A percentile compares a stretch with the other conserved stretches of the same genome.
Evolutionary conservation across 2,797 vertebrate genomes (phyloP).

Genomic region (Dendrocincla tyrannina): DNA sequence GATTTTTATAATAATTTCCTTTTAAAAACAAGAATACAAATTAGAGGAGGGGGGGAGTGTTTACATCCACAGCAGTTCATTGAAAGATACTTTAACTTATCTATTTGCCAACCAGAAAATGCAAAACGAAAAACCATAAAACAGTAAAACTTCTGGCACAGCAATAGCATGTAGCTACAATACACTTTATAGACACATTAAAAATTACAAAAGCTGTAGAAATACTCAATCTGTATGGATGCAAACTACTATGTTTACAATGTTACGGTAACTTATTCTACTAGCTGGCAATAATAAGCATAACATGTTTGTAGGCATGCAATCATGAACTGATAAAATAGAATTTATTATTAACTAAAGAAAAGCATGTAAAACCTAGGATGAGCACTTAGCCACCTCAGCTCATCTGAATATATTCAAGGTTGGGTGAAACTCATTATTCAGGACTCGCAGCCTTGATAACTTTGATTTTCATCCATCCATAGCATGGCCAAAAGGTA

Average conservation of each 20-base stretch:
- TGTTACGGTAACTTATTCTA: constrained; percentile 77
- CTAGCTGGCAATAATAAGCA: constrained; percentile 81
- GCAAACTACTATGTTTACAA: constrained; percentile 79
- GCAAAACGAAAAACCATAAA: constrained; percentile 42
- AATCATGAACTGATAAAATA: constrained; percentile 86
- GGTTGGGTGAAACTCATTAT: constrained; percentile 94
- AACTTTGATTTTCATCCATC: constrained; percentile 98
- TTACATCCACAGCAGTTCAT: background rate
- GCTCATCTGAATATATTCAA: constrained; percentile 93
- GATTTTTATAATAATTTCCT: background rate
- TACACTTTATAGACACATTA: constrained; percentile 25
- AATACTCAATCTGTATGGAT: constrained; percentile 67
- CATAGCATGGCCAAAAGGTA: constrained; percentile 98
- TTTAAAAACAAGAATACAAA: background rate
- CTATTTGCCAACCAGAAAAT: constrained; percentile 26
- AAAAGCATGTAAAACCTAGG: constrained; percentile 86
- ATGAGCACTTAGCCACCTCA: constrained; percentile 87
- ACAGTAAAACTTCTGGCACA: constrained; percentile 42
- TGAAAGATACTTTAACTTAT: constrained; percentile 17
- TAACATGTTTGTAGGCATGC: constrained; percentile 88
- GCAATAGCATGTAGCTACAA: background rate
- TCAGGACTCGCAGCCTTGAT: constrained; percentile 91
- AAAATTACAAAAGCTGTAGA: constrained; percentile 73
- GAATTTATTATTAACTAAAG: constrained; percentile 90
- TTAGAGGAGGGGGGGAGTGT: background rate